These are phyloP conservation scores for Harpegnathos saltator DNA, from an alignment of 1,140 invertebrate species.

Conservation along the genomic window DNA sequence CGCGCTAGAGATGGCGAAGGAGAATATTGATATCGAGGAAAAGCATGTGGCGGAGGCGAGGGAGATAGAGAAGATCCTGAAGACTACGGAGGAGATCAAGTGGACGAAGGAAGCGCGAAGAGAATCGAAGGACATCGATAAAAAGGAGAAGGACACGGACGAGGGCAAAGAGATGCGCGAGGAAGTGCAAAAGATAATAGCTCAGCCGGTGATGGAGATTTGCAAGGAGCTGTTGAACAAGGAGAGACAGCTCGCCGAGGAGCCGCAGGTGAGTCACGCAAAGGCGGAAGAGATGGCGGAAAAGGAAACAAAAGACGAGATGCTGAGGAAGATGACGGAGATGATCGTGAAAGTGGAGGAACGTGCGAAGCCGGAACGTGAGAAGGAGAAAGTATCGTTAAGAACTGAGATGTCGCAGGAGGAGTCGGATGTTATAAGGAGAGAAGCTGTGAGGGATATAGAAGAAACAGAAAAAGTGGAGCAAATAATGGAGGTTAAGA, in stretches of 20 bases:
- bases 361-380: conserved; percentile 27
- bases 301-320: not conserved
- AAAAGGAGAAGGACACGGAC: conserved; percentile 51
- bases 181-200: conserved; percentile 40
- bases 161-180: conserved; percentile 42
- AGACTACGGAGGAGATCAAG: not conserved
- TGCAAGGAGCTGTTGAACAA: conserved; percentile 50
- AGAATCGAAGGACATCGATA: conserved; percentile 3
- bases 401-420: not conserved
- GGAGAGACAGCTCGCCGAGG: conserved; percentile 44
- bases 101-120: conserved; percentile 8
- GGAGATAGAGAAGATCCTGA: conserved; percentile 30
- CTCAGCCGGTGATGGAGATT: conserved; percentile 18
- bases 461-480: conserved; percentile 15
- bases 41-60: conserved; percentile 40
- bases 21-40: conserved; percentile 11
- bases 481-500: not conserved
- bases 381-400: conserved; percentile 34
- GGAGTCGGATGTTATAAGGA: not conserved
- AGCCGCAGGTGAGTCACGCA: conserved; percentile 22
- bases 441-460: conserved; percentile 26
- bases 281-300: not conserved
- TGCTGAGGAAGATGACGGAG: not conserved
- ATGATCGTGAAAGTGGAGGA: conserved; percentile 52
- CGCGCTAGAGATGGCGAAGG: not conserved